These are phyloP conservation scores for Hystrix cristata DNA, from an alignment of 2,113 vertebrate genomes.

Conservation along the genomic window DNA sequence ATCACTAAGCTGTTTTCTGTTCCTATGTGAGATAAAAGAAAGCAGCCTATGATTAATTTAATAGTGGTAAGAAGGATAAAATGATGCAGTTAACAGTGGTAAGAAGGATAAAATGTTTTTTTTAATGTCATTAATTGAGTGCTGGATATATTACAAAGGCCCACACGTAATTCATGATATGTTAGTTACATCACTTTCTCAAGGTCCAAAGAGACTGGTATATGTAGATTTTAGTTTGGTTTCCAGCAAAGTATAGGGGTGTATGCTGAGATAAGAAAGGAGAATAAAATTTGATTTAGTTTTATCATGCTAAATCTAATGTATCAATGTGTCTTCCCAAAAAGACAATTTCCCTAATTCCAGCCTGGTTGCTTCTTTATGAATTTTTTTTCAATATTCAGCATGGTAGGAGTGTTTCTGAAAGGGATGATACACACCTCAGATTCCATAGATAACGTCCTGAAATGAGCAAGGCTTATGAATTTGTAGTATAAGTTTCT, in stretches of 20 bases:
- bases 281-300: not conserved
- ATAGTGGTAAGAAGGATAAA: not conserved
- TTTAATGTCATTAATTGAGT: not conserved
- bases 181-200: not conserved
- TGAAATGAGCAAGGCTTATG: not conserved
- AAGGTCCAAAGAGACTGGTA: not conserved
- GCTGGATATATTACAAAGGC: not conserved
- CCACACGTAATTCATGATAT: not conserved
- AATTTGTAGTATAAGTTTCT: not conserved
- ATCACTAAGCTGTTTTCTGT: not conserved
- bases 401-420: not conserved
- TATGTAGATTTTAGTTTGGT: not conserved
- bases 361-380: not conserved
- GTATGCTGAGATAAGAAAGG: not conserved
- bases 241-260: not conserved
- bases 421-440: not conserved
- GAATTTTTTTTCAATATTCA: not conserved
- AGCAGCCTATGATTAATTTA: not conserved
- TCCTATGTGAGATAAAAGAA: not conserved
- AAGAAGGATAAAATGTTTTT: not conserved
- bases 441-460: not conserved
- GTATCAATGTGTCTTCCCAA: not conserved
- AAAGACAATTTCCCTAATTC: not conserved
- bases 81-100: not conserved
- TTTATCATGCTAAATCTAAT: not conserved